Percentiles rank a stretch among this genome's conserved stretches.
Evolutionary conservation across 2,113 vertebrate species (phyloP).

Genomic region (Butorides virescens): DNA sequence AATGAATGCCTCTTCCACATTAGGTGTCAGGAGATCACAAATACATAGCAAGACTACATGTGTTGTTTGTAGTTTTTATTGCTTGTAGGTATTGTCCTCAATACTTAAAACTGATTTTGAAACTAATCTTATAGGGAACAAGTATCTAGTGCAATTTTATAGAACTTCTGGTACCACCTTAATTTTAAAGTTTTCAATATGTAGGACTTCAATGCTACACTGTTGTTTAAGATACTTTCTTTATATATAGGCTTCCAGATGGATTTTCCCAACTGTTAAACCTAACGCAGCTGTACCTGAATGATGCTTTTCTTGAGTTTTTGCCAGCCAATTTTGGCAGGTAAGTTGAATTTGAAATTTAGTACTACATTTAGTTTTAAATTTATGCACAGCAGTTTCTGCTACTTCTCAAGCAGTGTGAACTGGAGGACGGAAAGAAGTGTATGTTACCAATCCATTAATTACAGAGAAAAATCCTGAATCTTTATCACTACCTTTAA

Average conservation of each 20-base stretch:
- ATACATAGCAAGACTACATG: neutral
- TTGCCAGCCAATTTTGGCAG: conserved; percentile 97
- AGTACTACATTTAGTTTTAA: neutral
- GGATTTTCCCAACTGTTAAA: conserved; percentile 98
- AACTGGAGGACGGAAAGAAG: neutral
- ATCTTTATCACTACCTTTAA: neutral
- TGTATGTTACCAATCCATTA: neutral
- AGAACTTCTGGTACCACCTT: neutral
- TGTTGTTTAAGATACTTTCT: neutral
- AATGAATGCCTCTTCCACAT: neutral
- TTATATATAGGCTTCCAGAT: conserved; percentile 87
- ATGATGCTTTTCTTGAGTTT: conserved; percentile 98
- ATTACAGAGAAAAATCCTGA: neutral
- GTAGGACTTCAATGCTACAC: neutral
- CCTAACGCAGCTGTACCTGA: conserved; percentile 96
- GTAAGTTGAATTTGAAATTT: conserved; percentile 73
- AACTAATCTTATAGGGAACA: neutral
- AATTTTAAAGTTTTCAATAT: neutral
- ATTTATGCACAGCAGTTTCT: neutral
- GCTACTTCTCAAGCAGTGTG: neutral
- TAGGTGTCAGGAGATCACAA: neutral
- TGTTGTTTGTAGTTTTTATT: neutral
- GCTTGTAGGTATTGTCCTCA: neutral
- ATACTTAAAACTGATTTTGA: neutral
- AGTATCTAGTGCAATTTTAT: neutral